Evolutionary conservation across 2,113 vertebrate genomes (phyloP).

Genomic region (Myanophis thanlyinensis): DNA sequence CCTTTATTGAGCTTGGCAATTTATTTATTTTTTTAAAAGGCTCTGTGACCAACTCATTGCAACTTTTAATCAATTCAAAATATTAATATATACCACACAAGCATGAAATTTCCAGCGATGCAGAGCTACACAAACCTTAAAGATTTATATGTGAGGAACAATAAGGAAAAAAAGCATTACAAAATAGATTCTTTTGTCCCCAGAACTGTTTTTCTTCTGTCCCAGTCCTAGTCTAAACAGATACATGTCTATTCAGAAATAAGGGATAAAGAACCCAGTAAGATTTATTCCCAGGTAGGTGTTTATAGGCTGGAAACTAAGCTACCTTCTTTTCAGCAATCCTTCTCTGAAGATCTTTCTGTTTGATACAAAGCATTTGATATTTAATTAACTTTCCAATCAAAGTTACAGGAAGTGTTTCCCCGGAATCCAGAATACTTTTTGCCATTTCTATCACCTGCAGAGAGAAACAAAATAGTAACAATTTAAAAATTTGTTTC

Average conservation of each 20-base stretch:
- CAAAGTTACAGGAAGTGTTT: constrained; percentile 79
- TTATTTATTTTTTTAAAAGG: not conserved
- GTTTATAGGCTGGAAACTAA: not conserved
- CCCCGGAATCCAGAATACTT: constrained; percentile 73
- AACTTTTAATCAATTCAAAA: not conserved
- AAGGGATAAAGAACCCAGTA: not conserved
- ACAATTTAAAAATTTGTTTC: constrained; percentile 14
- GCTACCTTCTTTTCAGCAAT: constrained; percentile 74
- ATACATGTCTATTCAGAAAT: not conserved
- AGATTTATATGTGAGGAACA: not conserved
- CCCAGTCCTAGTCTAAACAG: not conserved
- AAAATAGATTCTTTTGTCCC: not conserved
- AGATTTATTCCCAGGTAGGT: not conserved
- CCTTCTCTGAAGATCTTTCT: constrained; percentile 74
- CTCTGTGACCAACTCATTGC: not conserved
- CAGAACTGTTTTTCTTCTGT: not conserved
- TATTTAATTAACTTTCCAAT: constrained; percentile 90
- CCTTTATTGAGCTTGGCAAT: not conserved
- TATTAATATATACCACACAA: not conserved
- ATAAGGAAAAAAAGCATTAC: not conserved
- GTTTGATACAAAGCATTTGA: constrained; percentile 82
- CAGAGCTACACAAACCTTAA: not conserved
- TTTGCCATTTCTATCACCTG: constrained; percentile 82
- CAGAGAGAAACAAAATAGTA: constrained; percentile 5
- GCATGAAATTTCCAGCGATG: not conserved